Evolutionary conservation across 2,113 vertebrate genomes (phyloP), one percentile per base, ranked within the genome.

Genomic region (Cromileptes altivelis): DNA sequence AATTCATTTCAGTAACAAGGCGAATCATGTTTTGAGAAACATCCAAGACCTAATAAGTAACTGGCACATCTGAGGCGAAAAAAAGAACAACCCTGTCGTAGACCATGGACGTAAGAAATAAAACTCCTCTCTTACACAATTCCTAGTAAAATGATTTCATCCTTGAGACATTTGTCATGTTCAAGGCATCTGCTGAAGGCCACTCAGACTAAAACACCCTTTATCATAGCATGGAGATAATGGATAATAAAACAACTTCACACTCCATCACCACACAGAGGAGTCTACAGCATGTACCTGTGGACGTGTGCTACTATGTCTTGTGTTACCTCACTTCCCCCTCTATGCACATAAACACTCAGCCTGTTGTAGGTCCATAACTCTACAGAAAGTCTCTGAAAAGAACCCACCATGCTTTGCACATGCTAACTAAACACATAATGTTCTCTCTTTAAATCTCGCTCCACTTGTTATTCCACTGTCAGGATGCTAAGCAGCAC

Each of bases 401-500:
- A 63, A 87, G 72, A 62, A 19, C 55, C 53, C 45, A 50, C 42
- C 58, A 37, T 17, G 40, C 60, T 72, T 75, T 56, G 52, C 63
- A 68, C 50, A 74, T 58, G 56, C 70, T 49, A 87, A 62, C 68
- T 62, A 55, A 80, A 84, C 74, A 63, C 62, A 57, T 45, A 69
- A 69, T 56, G 47, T 70, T 74, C 49, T 71, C 63, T 74, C 81
- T 79, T 78, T 88, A 91, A 89, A 89, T 88, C 76, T 67, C 55
- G 25, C 71, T 67, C n/a, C 11, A 14, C 37, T 82, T 92, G 86
- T 90, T 92, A 84, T 93, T 89, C 68, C 65, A 63, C 83, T 86
- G 78, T 82, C 89, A 71, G 50, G 70, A 81, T 80, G 67, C 72
- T 68, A 79, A 81, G 68, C 58, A 70, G 70, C 80, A 69, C 65